These are phyloP conservation scores for Athrips mouffetella DNA, from an alignment of 2,888 invertebrate genomes.

Conservation along the genomic window DNA sequence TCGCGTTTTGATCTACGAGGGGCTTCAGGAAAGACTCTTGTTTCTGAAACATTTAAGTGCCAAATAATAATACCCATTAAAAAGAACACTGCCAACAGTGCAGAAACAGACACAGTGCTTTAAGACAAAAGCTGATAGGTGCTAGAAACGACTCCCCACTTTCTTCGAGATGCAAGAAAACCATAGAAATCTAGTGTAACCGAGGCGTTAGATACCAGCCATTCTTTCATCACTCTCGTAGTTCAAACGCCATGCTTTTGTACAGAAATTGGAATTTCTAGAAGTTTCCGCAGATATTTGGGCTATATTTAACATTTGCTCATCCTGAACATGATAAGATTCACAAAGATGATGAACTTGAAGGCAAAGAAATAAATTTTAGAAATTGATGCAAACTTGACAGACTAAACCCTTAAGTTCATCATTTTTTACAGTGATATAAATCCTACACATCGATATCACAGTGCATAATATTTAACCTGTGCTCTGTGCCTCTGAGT, in stretches of 20 bases:
- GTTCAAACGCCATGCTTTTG: constrained; percentile 67
- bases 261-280: constrained; percentile 70
- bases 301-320: constrained; percentile 36
- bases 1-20: constrained; percentile 94
- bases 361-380: too few relatives aligned
- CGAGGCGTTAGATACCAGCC: constrained; percentile 72
- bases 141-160: constrained; percentile 52
- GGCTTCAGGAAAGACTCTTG: constrained; percentile 96
- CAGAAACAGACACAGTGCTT: constrained; percentile 68
- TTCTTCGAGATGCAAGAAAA: constrained; percentile 57
- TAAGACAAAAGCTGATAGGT: constrained; percentile 67
- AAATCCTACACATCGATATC: constrained; percentile 45
- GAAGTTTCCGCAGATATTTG: constrained; percentile 38
- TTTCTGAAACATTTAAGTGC: constrained; percentile 82
- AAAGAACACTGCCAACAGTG: constrained; percentile 32
- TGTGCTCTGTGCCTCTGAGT: constrained; percentile 67
- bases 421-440: constrained; percentile 20
- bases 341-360: constrained; percentile 50
- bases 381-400: too few relatives aligned
- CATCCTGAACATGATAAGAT: not conserved
- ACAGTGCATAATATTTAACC: constrained; percentile 44
- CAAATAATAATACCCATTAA: constrained; percentile 43
- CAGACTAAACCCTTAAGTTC: constrained; percentile 25
- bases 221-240: constrained; percentile 48
- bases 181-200: constrained; percentile 45